Base-by-base conservation (phyloP, 2,113 vertebrate genomes). In the Sinosuthora webbiana region DNA sequence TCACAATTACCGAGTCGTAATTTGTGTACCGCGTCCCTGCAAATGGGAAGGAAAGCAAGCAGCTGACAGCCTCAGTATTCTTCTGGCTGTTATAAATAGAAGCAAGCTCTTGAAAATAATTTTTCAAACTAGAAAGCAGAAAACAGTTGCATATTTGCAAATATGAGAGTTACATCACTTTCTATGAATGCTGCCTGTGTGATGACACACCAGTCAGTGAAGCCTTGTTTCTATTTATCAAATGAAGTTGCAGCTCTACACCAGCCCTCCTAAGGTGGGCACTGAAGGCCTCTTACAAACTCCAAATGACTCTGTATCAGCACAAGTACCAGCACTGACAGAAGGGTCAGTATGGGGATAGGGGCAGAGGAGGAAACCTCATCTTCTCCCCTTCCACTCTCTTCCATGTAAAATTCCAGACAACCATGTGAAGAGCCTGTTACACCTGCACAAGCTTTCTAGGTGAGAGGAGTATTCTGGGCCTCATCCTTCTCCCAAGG, bases 21-120 rank as follows among this genome's bases (percentile, higher is more conserved):
- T 89, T 69, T 87, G 83, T 56, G 68, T 44, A 84, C 28, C 2
- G 1, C 56, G 49, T 56, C 31, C 64, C 56, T 83, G 76, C 44
- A 68, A 57, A 64, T 41, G 56, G 52, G 52, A 90, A 82, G 49
- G 33, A 62, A 94, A 82, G 83, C 52, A 90, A 94, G 53, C 52
- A 91, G 87, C 82, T 90, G 91, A 79, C 64, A 88, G 83, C 80
- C 71, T 79, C 49, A 31, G 64, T 64, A 60, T 88, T 93, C 85
- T 89, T 83, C 44, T 62, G 64, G 31, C 28, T 65, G 3, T 83
- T 87, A 93, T 69, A 94, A 83, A 95, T 56, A 92, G 80, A 83
- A 93, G 60, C 53, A 86, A 81, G 25, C 56, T 69, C 80, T 91
- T 90, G 83, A 95, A 94, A 95, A 81, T 62, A 53, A 37, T 63